Conservation (phyloP, 2,888 invertebrate genomes). For the Zeuzera pyrina region DNA sequence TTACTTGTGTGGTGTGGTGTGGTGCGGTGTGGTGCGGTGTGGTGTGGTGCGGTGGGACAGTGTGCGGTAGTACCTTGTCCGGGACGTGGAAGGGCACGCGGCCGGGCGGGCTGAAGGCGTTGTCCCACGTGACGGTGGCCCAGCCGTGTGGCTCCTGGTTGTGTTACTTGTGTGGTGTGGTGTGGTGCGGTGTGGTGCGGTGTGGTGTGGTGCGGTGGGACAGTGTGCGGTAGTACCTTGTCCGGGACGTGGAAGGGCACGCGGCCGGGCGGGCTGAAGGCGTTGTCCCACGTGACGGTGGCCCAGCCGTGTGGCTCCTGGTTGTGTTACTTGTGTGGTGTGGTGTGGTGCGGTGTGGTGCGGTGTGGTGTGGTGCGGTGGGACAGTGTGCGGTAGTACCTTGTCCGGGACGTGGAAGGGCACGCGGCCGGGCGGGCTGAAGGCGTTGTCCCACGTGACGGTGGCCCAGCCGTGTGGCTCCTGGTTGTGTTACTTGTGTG, state of each 20-base stretch:
- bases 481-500: too few species aligned
- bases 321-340: too few species aligned
- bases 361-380: too few species aligned
- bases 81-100: constrained; percentile 94
- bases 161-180: too few species aligned
- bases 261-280: constrained; percentile 94
- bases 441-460: constrained; percentile 99
- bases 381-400: too few species aligned
- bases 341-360: too few species aligned
- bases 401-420: constrained; percentile 96
- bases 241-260: constrained; percentile 95
- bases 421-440: constrained; percentile 92
- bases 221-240: too few species aligned
- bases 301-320: constrained; percentile 99
- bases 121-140: constrained; percentile 99
- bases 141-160: constrained; percentile 99
- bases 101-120: constrained; percentile 96
- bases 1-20: too few species aligned
- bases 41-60: too few species aligned
- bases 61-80: constrained; percentile 91
- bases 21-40: too few species aligned
- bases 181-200: too few species aligned
- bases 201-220: too few species aligned
- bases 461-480: constrained; percentile 99
- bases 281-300: constrained; percentile 99